phyloP scores from a whole-genome alignment of 2,888 invertebrate species.

The Druceiella hillmani region DNA sequence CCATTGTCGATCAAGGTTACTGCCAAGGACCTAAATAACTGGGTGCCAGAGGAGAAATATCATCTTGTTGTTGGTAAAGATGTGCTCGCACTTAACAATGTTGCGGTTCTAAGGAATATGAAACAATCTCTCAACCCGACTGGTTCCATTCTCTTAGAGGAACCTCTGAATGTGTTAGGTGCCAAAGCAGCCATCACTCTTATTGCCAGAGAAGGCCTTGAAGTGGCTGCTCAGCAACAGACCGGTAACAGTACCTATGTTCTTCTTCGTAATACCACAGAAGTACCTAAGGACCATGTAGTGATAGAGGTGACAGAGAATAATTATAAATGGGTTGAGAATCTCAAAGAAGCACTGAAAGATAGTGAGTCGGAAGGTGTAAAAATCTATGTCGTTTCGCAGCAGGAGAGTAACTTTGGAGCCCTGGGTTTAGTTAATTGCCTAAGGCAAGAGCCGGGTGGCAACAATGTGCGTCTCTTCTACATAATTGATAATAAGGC shows the following conservation, averaged over 20 bases:
- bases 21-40: conserved; percentile 54
- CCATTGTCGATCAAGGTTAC: conserved; percentile 59
- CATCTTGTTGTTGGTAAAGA: conserved; percentile 66
- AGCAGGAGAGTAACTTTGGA: conserved; percentile 67
- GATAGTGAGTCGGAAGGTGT: conserved; percentile 54
- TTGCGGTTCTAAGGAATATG: conserved; percentile 50
- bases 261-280: conserved; percentile 56
- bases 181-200: conserved; percentile 35
- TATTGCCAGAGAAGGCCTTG: conserved; percentile 41
- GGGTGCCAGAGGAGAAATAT: conserved; percentile 59
- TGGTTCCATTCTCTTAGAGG: conserved; percentile 72
- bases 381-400: conserved; percentile 64
- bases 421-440: conserved; percentile 88
- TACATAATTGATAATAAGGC: conserved; percentile 62
- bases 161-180: conserved; percentile 47
- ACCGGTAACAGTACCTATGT: conserved; percentile 60
- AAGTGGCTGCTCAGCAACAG: conserved; percentile 49
- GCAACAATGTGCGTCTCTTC: conserved; percentile 66
- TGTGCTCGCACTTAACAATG: conserved; percentile 53
- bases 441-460: conserved; percentile 82
- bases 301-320: conserved; percentile 65
- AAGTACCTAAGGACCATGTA: conserved; percentile 34
- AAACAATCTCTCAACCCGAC: conserved; percentile 57
- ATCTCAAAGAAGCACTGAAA: conserved; percentile 68
- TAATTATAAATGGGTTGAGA: conserved; percentile 75